A percentile compares a stretch with the other conserved stretches of the same genome.
phyloP scores from a whole-genome alignment of 2,888 invertebrate species.

The Griposia aprilina region DNA sequence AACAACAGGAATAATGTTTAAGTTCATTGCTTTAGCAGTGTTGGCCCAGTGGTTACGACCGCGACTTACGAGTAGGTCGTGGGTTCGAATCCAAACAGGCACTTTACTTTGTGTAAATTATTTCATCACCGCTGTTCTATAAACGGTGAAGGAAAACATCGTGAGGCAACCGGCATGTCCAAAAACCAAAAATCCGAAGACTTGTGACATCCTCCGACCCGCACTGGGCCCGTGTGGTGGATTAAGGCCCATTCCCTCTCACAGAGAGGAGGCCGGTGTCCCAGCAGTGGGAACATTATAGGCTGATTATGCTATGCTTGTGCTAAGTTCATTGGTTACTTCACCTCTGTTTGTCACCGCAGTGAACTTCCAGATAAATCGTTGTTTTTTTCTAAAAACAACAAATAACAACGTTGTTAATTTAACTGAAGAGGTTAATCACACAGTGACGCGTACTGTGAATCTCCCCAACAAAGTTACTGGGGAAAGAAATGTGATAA shows the following conservation, averaged over 20 bases:
- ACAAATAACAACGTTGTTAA: slow-evolving; percentile 28
- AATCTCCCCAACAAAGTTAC: neutral
- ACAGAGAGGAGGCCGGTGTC: no score
- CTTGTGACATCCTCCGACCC: neutral
- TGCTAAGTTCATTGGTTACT: slow-evolving; percentile 34
- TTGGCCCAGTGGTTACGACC: no score
- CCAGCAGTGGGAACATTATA: neutral
- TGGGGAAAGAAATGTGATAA: slow-evolving; percentile 48
- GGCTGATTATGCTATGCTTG: neutral
- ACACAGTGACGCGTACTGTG: slow-evolving; percentile 12
- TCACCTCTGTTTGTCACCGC: slow-evolving; percentile 38
- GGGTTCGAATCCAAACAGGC: no score
- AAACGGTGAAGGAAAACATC: neutral
- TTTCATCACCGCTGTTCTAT: no score
- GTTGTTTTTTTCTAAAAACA: slow-evolving; percentile 53
- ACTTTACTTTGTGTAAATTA: neutral
- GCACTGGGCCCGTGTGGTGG: neutral
- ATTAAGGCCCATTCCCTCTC: neutral
- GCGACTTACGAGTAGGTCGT: no score
- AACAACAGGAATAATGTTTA: slow-evolving; percentile 13
- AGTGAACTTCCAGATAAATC: slow-evolving; percentile 52
- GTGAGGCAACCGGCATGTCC: neutral
- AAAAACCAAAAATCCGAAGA: neutral
- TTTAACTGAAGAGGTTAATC: slow-evolving; percentile 38
- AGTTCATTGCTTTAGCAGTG: slow-evolving; percentile 21